phyloP scores from a whole-genome alignment of 2,888 invertebrate genomes.

The Caradrina kadenii region DNA sequence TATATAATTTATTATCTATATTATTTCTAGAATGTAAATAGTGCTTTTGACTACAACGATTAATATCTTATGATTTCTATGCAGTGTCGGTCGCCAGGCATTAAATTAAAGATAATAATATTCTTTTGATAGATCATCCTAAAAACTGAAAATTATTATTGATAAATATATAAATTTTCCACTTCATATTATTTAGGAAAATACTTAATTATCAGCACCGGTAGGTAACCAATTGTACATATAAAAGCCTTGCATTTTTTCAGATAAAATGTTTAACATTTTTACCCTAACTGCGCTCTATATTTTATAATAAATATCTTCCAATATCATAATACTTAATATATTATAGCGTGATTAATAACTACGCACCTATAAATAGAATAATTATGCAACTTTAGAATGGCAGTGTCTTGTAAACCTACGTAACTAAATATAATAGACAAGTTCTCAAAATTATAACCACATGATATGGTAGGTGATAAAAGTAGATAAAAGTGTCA shows the following conservation, averaged over 20 bases:
- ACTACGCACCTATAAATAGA: slow-evolving; percentile 63
- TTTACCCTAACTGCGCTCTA: slow-evolving; percentile 25
- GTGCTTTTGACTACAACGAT: slow-evolving; percentile 45
- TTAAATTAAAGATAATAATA: slow-evolving; percentile 14
- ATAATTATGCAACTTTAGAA: slow-evolving; percentile 70
- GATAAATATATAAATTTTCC: slow-evolving; percentile 11
- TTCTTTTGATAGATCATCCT: slow-evolving; percentile 6
- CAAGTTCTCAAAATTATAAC: slow-evolving; percentile 26
- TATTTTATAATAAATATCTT: slow-evolving; percentile 30
- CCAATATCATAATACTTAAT: slow-evolving; percentile 37
- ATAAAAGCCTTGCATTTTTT: slow-evolving; percentile 34
- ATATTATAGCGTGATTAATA: slow-evolving; percentile 58
- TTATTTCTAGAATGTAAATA: slow-evolving; percentile 46
- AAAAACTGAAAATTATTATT: slow-evolving; percentile 21
- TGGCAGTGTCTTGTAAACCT: slow-evolving; percentile 74
- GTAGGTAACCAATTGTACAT: slow-evolving; percentile 51
- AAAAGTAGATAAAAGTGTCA: slow-evolving; percentile 40
- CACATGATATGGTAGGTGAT: slow-evolving; percentile 40
- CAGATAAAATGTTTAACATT: slow-evolving; percentile 57
- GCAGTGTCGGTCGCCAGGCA: slow-evolving; percentile 42
- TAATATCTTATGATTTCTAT: slow-evolving; percentile 20
- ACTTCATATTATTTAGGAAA: slow-evolving; percentile 19
- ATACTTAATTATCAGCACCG: slow-evolving; percentile 60
- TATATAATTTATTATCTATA: slow-evolving; percentile 17
- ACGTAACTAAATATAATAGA: slow-evolving; percentile 53